Base-by-base conservation (phyloP, 2,888 invertebrate genomes). In the Timandra comae region DNA sequence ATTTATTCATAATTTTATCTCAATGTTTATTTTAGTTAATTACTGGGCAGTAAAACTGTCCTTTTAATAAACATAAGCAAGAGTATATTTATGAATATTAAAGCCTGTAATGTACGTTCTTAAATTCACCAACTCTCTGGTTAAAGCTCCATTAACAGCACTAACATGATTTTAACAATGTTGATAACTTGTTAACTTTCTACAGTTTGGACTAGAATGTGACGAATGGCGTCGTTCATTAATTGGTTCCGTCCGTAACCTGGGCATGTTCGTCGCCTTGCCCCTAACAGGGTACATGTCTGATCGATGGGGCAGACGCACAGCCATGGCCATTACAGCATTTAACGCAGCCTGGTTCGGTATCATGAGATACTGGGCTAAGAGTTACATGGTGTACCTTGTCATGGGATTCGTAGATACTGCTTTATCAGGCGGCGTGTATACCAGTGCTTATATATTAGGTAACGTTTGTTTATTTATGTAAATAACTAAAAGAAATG, bases 201-300 rank as follows among this genome's bases (percentile, higher is more conserved):
- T 3, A 13, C 62, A 91, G 91, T 91, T 87, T 56, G 73, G 73
- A 26, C 61, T 91, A 7, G 88, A 87, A 0, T 91, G 91, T 44
- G 86, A 89, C 22, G 86, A 81, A 80, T 93, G 93, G 93, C 90
- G 89, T 43, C 77, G 93, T 20, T 86, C 91, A 0, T 58, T 93
- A 43, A 90, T 93, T 25, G 93, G 93, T 0, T 91, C 92, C 2
- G 73, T 91, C 6, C 89, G 92, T 37, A 91, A 89, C 25, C 52
- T 90, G 24, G 93, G 92, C 13, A 90, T 90, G 39, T 87, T 92
- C 48, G 64, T 88, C 22, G 91, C 91, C 1, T 78, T 92, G 38
- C 91, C 91, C 2, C 73, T 92, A 40, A 88, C 91, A 0, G 93
- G 93, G 25, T 87, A 87, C 48, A 62, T 93, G 21, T 92, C 93